phyloP scores from a whole-genome alignment of 2,888 invertebrate genomes.

The Polydrusus pterygomalis region DNA sequence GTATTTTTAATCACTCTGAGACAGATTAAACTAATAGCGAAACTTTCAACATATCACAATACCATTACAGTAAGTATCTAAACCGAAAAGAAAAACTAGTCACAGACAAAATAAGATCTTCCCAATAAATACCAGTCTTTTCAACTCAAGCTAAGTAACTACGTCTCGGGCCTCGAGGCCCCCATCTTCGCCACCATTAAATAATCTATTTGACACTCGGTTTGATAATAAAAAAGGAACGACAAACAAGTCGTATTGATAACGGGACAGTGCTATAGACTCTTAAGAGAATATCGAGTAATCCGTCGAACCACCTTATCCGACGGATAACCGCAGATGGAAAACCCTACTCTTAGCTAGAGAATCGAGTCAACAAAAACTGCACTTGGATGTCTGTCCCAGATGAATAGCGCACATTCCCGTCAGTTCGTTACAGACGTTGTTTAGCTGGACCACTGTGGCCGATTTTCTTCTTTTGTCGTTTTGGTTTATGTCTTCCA shows the following conservation, averaged over 20 bases:
- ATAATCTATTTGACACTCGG: background rate
- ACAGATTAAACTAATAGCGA: too few relatives aligned
- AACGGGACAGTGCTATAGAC: background rate
- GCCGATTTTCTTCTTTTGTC: slow-evolving; percentile 59
- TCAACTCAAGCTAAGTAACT: slow-evolving; percentile 3
- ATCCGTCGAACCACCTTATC: slow-evolving; percentile 3
- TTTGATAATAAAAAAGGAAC: background rate
- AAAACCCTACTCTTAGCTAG: slow-evolving; percentile 2
- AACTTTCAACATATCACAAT: slow-evolving; percentile 15
- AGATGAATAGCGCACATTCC: slow-evolving; percentile 75
- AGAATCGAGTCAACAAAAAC: slow-evolving; percentile 72
- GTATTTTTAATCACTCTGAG: too few relatives aligned
- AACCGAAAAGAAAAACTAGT: background rate
- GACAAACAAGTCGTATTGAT: slow-evolving; percentile 7
- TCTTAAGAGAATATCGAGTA: slow-evolving; percentile 8
- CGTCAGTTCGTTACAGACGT: slow-evolving; percentile 72
- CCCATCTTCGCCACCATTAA: background rate
- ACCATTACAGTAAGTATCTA: background rate
- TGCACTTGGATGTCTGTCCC: slow-evolving; percentile 75
- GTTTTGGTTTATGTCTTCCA: slow-evolving; percentile 74
- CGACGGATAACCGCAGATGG: background rate
- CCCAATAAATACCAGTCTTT: slow-evolving; percentile 10
- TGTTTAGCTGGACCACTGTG: slow-evolving; percentile 68
- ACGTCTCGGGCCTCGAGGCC: background rate
- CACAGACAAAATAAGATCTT: background rate